Percentiles rank a stretch among this genome's conserved stretches.
These are phyloP conservation scores for Phaethornis superciliosus DNA, from an alignment of 2,113 vertebrate species.

Conservation along the genomic window DNA sequence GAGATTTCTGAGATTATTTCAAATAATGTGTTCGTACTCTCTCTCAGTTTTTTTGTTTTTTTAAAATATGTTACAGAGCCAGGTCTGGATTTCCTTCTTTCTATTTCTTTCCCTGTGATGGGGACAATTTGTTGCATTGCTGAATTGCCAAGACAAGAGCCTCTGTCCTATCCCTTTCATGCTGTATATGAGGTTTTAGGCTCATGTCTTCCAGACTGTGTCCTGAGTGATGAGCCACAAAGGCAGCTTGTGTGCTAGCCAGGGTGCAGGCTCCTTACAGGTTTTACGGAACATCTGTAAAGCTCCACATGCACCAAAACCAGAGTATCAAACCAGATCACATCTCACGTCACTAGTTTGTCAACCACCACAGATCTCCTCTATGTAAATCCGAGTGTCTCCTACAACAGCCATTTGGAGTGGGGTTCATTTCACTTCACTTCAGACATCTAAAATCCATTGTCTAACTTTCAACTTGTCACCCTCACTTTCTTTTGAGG, in stretches of 20 bases:
- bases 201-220: neutral
- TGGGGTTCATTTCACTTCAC: neutral
- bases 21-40: neutral
- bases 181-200: neutral
- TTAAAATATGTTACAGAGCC: neutral
- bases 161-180: neutral
- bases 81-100: neutral
- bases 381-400: neutral
- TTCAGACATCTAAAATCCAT: neutral
- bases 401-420: neutral
- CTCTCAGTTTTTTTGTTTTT: neutral
- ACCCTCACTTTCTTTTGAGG: neutral
- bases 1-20: neutral
- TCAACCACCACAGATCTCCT: neutral
- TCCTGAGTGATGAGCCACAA: neutral
- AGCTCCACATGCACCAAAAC: neutral
- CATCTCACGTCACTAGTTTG: neutral
- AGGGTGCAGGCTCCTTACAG: neutral
- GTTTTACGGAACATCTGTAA: neutral
- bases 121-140: neutral
- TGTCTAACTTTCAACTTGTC: neutral
- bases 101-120: neutral
- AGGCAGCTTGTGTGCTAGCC: neutral
- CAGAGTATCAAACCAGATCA: neutral
- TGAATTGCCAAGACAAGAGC: fast-evolving